phyloP scores from a whole-genome alignment of 2,888 invertebrate species.

The Tipula unca region DNA sequence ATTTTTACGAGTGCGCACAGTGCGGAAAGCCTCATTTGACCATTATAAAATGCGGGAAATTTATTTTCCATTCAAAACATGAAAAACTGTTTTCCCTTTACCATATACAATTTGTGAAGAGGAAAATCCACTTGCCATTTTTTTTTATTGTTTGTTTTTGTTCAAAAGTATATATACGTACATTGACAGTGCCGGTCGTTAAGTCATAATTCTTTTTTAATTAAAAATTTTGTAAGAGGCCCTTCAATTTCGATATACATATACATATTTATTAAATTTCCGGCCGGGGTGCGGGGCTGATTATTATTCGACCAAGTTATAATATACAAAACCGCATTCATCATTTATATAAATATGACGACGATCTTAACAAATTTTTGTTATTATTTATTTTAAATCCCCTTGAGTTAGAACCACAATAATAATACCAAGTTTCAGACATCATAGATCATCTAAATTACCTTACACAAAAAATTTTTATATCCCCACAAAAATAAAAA shows the following conservation, averaged over 20 bases:
- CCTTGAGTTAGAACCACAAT: background rate
- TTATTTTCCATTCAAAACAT: background rate
- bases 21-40: background rate
- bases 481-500: background rate
- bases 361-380: background rate
- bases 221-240: background rate
- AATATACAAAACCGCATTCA: background rate
- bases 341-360: background rate
- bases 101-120: background rate
- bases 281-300: background rate
- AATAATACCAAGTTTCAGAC: constrained; percentile 14
- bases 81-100: background rate
- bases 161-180: background rate
- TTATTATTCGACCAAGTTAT: background rate
- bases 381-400: background rate
- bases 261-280: background rate
- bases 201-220: background rate
- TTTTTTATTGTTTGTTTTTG: background rate
- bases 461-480: background rate
- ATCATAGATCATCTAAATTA: constrained; percentile 14
- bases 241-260: background rate
- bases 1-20: background rate
- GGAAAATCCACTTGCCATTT: background rate
- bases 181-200: background rate
- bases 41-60: background rate